A percentile compares a stretch with the other conserved stretches of the same genome.
These are phyloP conservation scores for Oscheius sp. DNA, from an alignment of 2,888 invertebrate genomes.

Conservation along the genomic window DNA sequence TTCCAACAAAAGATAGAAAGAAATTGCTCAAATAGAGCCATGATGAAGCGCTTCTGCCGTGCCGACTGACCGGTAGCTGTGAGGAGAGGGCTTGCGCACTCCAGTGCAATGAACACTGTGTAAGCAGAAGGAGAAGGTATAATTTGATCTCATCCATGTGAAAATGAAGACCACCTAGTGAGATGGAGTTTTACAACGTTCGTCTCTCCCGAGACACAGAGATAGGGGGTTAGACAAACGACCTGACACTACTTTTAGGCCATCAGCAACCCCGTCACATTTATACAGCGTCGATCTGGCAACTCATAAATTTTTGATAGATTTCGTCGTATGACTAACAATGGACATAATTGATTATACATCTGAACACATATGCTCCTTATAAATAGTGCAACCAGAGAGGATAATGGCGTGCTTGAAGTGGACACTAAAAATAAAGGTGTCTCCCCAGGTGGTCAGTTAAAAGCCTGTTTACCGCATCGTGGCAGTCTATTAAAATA, in stretches of 20 bases:
- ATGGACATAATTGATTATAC: conserved; percentile 18
- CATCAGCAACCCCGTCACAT: conserved; percentile 8
- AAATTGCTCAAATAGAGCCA: too few relatives aligned
- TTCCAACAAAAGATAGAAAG: too few relatives aligned
- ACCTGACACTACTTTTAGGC: neutral
- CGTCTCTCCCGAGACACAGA: too few relatives aligned
- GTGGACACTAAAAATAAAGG: neutral
- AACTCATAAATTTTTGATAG: conserved; percentile 30
- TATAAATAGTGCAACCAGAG: conserved; percentile 12
- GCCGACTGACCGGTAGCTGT: neutral
- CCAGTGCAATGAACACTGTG: conserved; percentile 8
- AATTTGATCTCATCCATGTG: neutral
- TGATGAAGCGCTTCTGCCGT: neutral
- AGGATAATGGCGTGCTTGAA: too few relatives aligned
- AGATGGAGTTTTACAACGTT: conserved; percentile 6
- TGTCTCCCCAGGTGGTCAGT: too few relatives aligned
- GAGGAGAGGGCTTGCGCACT: conserved; percentile 10
- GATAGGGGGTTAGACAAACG: neutral
- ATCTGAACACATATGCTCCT: conserved; percentile 15
- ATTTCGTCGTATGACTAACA: conserved; percentile 8
- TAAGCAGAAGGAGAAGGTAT: neutral
- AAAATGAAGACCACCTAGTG: conserved; percentile 23
- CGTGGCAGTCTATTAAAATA: neutral
- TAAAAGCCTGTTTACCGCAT: too few relatives aligned
- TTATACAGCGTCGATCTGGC: conserved; percentile 24